phyloP scores from a whole-genome alignment of 2,888 invertebrate genomes.

The Heliothis peltigera region DNA sequence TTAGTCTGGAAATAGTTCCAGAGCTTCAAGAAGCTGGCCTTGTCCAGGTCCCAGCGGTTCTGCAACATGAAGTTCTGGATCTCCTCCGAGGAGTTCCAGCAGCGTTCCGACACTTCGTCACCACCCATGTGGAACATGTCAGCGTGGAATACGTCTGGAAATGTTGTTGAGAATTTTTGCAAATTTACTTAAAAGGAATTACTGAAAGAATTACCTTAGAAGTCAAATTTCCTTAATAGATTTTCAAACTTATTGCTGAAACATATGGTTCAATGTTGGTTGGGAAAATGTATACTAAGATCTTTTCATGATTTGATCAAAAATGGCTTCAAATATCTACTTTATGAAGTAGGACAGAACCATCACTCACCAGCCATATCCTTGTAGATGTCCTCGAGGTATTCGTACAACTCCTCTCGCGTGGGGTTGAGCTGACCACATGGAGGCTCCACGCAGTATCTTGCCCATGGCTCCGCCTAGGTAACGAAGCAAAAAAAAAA shows the following conservation, averaged over 20 bases:
- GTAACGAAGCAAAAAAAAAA: neutral
- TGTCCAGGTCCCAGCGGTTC: constrained; percentile 90
- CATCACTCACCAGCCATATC: constrained; percentile 91
- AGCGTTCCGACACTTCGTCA: constrained; percentile 93
- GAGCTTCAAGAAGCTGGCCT: constrained; percentile 91
- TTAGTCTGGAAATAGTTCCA: constrained; percentile 94
- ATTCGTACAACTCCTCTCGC: constrained; percentile 92
- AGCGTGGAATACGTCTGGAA: constrained; percentile 90
- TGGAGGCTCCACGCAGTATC: constrained; percentile 94
- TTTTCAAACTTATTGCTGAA: too few species aligned
- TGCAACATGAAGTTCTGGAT: constrained; percentile 93
- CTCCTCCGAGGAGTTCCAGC: constrained; percentile 93
- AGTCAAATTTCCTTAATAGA: too few species aligned
- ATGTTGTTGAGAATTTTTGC: neutral
- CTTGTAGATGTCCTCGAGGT: constrained; percentile 92
- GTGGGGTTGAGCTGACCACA: constrained; percentile 95
- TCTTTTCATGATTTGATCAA: too few species aligned
- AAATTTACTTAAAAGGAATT: too few species aligned
- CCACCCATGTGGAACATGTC: constrained; percentile 97
- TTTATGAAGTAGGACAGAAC: too few species aligned
- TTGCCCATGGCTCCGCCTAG: constrained; percentile 92
- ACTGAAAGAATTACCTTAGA: too few species aligned
- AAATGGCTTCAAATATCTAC: too few species aligned
- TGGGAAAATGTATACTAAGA: too few species aligned
- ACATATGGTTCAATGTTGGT: too few species aligned